Percentiles rank a stretch among this genome's conserved stretches.
Conservation (phyloP, 2,888 invertebrate genomes). For the Athetis lepigone region DNA sequence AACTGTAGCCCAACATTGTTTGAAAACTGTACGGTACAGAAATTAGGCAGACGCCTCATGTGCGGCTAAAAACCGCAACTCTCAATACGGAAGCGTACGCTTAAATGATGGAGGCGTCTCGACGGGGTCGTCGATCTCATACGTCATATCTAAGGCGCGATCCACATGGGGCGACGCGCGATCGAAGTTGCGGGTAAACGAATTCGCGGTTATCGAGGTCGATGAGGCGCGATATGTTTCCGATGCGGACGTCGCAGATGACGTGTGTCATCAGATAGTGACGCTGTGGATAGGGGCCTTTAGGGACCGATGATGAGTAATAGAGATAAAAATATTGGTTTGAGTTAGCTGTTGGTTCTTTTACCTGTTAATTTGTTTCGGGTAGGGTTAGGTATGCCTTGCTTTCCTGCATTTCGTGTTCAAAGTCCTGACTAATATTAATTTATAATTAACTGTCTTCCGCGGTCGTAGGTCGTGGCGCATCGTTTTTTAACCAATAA, state of each 20-base stretch:
- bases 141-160: constrained; percentile 67
- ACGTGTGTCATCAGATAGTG: constrained; percentile 36
- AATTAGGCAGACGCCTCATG: constrained; percentile 52
- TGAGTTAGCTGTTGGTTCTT: background rate
- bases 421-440: no score
- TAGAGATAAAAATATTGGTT: constrained; percentile 11
- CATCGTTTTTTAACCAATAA: no score
- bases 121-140: constrained; percentile 71
- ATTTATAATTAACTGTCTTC: no score
- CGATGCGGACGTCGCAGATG: constrained; percentile 27
- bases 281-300: constrained; percentile 6
- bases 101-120: constrained; percentile 78
- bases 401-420: no score
- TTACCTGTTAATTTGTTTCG: background rate
- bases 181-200: constrained; percentile 34
- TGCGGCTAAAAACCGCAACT: constrained; percentile 68
- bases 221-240: constrained; percentile 47
- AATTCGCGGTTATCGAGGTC: constrained; percentile 37
- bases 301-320: constrained; percentile 4
- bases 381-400: no score
- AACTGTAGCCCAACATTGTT: constrained; percentile 52
- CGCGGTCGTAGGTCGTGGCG: no score
- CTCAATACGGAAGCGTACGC: constrained; percentile 68
- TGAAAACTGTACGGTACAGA: constrained; percentile 47
- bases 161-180: constrained; percentile 47